Conservation (phyloP, 1,140 invertebrate species). For the Odontomachus brunneus region DNA sequence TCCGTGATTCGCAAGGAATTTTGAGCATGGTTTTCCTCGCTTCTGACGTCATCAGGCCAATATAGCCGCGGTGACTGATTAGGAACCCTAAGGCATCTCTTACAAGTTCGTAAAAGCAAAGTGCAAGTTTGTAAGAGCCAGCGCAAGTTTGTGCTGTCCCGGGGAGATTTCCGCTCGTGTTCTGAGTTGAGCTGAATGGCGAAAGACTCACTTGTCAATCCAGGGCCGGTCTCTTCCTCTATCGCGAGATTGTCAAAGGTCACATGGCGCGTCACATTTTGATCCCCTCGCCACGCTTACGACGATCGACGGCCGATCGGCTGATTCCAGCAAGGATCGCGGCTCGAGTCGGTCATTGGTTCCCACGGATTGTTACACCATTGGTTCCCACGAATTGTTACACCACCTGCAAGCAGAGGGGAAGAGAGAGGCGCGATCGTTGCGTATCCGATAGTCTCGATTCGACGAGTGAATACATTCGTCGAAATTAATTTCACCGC, state of each 20-base stretch:
- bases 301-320: slow-evolving; percentile 57
- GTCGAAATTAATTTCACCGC: no score
- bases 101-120: no score
- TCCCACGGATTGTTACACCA: slow-evolving; percentile 55
- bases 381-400: slow-evolving; percentile 50
- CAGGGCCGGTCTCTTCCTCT: slow-evolving; percentile 41
- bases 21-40: no score
- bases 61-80: no score
- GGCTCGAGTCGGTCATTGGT: slow-evolving; percentile 41
- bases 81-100: no score
- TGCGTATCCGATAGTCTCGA: background rate
- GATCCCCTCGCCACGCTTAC: slow-evolving; percentile 48
- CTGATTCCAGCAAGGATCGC: slow-evolving; percentile 46
- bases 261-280: slow-evolving; percentile 67
- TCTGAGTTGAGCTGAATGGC: no score
- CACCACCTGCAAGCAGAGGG: slow-evolving; percentile 42
- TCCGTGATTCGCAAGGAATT: no score
- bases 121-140: no score
- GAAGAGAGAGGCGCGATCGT: background rate
- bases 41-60: no score
- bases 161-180: no score
- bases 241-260: slow-evolving; percentile 52
- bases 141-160: no score
- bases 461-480: background rate
- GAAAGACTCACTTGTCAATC: slow-evolving; percentile 61